Evolutionary conservation across 2,888 invertebrate genomes (phyloP), one percentile per base, ranked within the genome.

Genomic region (Macaria notata): DNA sequence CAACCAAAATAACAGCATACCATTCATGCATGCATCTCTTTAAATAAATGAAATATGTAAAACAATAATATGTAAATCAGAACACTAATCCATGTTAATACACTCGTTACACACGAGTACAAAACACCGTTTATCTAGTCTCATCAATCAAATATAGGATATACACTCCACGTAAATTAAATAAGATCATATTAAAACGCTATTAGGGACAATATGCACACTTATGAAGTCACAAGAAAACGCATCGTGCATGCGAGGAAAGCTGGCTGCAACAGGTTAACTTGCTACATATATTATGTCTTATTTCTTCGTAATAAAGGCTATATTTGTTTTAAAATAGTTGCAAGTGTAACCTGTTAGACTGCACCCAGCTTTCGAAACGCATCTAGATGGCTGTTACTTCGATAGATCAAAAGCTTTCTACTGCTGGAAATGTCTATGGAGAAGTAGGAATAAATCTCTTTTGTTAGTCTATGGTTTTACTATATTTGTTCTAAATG

Each of bases 281-380:
- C 19, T 6, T 9, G 81, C 78, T 73, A 59, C 33, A 36, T 36
- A 6, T 36, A 36, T 36, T 36, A 36, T 36, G 33, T 3, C 7
- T 4, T 36, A 36, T 36, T 2, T 1, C 33, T 4, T 2, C 5
- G 7, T 7, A 36, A 36, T 36, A 36, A 4, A 7, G 33, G 5
- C 33, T 36, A 36, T 36, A 36, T 36, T 36, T 36, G 33, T 7
- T 36, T 36, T 4, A 36, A 36, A 36, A 36, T 6, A 36, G 60
- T 52, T 57, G 59, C 58, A 51, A 46, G 65, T 62, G 71, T 72
- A 78, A 81, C 81, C 81, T 72, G 84, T 82, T 78, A 74, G 76
- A 19, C 78, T 83, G 84, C 84, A 83, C 80, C 82, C 67, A 81
- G 81, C 89, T 90, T 90, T 90, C 89, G 81, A 88, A 86, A 84